Conservation (phyloP, 2,113 vertebrate species). For the Beaufortia kweichowensis region DNA sequence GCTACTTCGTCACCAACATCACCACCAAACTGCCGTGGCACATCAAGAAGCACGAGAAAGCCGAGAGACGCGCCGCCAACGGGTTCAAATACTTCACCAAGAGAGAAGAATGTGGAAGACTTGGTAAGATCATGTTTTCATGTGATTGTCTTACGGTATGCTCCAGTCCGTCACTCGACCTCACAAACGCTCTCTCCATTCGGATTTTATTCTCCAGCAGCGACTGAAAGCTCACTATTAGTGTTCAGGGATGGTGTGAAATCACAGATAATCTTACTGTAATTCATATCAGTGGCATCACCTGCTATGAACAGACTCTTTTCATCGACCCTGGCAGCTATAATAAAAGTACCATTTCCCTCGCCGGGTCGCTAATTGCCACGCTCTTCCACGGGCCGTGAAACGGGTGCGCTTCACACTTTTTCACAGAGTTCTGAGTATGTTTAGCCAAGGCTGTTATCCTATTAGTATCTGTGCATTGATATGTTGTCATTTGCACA, state of each 20-base stretch:
- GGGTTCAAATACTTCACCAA: constrained; percentile 99
- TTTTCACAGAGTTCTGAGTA: constrained; percentile 55
- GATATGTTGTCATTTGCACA: constrained; percentile 14
- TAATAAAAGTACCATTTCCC: constrained; percentile 39
- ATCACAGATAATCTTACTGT: constrained; percentile 49
- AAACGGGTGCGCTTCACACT: constrained; percentile 58
- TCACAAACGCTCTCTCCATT: background rate
- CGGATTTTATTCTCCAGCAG: background rate
- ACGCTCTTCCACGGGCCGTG: constrained; percentile 50
- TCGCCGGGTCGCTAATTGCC: constrained; percentile 60
- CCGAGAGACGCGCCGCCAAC: constrained; percentile 93
- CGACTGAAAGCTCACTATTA: background rate
- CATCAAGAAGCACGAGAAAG: constrained; percentile 97
- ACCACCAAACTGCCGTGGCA: constrained; percentile 99
- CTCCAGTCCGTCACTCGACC: too few species aligned
- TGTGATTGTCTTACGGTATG: too few species aligned
- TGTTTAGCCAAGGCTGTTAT: constrained; percentile 39
- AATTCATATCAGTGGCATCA: constrained; percentile 28
- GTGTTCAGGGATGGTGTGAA: constrained; percentile 49
- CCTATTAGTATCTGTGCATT: constrained; percentile 19
- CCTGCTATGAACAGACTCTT: constrained; percentile 33
- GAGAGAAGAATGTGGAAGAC: constrained; percentile 91
- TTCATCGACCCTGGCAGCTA: constrained; percentile 44
- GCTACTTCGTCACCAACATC: constrained; percentile 98
- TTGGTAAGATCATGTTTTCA: constrained; percentile 76